phyloP scores from a whole-genome alignment of 2,797 vertebrate genomes.

The Denticeps clupeoides region DNA sequence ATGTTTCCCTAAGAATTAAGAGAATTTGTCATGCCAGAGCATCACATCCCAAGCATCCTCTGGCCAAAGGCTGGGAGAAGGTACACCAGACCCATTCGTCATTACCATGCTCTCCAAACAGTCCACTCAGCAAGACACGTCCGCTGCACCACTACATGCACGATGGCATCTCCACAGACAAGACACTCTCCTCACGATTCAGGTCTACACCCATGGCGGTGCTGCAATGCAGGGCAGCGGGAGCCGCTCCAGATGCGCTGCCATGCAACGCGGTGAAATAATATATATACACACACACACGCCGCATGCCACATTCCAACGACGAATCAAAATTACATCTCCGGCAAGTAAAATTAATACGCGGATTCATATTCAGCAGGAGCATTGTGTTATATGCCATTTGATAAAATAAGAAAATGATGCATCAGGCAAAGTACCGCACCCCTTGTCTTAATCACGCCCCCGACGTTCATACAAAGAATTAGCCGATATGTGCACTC shows the following conservation, averaged over 20 bases:
- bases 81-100: slow-evolving; percentile 2
- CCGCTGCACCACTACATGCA: background rate
- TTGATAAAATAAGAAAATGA: too few relatives aligned
- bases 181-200: slow-evolving; percentile 28
- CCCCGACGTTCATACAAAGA: background rate
- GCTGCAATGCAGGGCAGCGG: slow-evolving; percentile 69
- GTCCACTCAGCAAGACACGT: slow-evolving; percentile 16
- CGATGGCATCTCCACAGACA: background rate
- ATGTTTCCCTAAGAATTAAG: too few relatives aligned
- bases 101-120: slow-evolving; percentile 12
- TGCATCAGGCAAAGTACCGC: slow-evolving; percentile 44
- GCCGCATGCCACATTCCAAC: too few relatives aligned
- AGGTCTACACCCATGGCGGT: slow-evolving; percentile 44
- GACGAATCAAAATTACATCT: too few relatives aligned
- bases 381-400: too few relatives aligned
- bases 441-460: slow-evolving; percentile 24
- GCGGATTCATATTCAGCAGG: too few relatives aligned
- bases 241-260: slow-evolving; percentile 43
- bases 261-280: slow-evolving; percentile 19
- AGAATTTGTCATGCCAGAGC: too few relatives aligned
- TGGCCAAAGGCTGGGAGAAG: too few relatives aligned
- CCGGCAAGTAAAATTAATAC: too few relatives aligned
- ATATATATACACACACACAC: too few relatives aligned
- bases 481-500: too few relatives aligned
- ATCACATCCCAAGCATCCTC: too few relatives aligned